Percentiles rank a stretch among this genome's conserved stretches.
Conservation (phyloP, 1,140 invertebrate species). For the Pristionchus pacificus region DNA sequence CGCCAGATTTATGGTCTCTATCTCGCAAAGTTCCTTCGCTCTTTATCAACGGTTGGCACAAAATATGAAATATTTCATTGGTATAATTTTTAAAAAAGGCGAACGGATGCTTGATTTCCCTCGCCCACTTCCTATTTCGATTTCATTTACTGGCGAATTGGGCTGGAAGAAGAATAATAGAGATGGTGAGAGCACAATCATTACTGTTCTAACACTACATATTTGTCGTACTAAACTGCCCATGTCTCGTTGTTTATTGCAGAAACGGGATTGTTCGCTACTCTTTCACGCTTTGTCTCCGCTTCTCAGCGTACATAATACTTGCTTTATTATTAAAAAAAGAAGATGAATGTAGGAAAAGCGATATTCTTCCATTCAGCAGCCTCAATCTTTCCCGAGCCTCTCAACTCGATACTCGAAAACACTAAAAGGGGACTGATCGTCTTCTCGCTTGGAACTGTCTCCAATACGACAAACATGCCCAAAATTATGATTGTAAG, state of each 20-base stretch:
- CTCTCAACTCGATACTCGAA: constrained; percentile 33
- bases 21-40: constrained; percentile 42
- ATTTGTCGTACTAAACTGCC: too few species aligned
- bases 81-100: too few species aligned
- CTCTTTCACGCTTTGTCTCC: too few species aligned
- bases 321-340: too few species aligned
- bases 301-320: too few species aligned
- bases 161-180: constrained; percentile 38
- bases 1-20: constrained; percentile 47
- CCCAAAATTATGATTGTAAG: constrained; percentile 42
- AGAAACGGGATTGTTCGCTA: background rate
- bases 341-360: too few species aligned
- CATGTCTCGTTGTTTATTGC: too few species aligned
- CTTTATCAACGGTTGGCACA: too few species aligned
- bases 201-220: too few species aligned
- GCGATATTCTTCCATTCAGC: too few species aligned
- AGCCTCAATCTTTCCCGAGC: too few species aligned
- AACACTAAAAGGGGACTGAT: constrained; percentile 45
- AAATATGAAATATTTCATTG: too few species aligned
- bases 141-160: constrained; percentile 53
- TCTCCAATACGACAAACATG: constrained; percentile 57
- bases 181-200: constrained; percentile 16
- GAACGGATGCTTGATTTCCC: constrained; percentile 56
- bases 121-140: constrained; percentile 48
- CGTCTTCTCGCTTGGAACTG: constrained; percentile 56